Evolutionary conservation across 2,113 vertebrate species (phyloP).

Genomic region (Tychaedon coryphoeus): DNA sequence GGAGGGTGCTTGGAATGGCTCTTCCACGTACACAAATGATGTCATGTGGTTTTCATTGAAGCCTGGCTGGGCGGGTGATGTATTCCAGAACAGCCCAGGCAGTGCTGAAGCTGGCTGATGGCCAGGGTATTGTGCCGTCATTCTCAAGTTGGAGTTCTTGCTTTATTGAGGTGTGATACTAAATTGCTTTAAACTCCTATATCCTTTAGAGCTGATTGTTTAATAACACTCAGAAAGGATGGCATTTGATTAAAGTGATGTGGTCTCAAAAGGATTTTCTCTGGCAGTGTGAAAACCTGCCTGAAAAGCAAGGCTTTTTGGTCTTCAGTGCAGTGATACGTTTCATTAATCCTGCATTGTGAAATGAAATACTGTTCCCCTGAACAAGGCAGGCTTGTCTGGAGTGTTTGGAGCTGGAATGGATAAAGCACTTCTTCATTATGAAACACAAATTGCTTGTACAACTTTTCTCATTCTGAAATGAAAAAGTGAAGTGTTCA

Average conservation of each 20-base stretch:
- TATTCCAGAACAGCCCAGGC: neutral
- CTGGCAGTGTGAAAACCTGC: neutral
- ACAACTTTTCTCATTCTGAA: neutral
- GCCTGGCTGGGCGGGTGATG: neutral
- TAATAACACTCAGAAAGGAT: neutral
- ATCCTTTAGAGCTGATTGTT: neutral
- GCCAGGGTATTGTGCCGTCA: neutral
- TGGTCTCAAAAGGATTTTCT: neutral
- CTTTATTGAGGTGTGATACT: neutral
- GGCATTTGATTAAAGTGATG: neutral
- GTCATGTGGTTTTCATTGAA: neutral
- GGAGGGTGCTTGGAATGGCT: neutral
- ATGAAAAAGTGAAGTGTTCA: neutral
- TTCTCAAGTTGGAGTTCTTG: neutral
- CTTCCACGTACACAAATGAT: neutral
- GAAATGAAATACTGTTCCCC: neutral
- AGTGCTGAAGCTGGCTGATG: neutral
- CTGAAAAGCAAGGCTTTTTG: neutral
- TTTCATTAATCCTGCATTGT: neutral
- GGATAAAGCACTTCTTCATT: conserved; percentile 1
- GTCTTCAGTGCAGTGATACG: neutral
- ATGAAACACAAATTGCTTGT: neutral
- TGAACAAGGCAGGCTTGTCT: neutral
- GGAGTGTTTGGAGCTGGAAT: neutral
- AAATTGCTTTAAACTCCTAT: neutral